Percentiles rank a stretch among this genome's conserved stretches.
These are phyloP conservation scores for Drosophila nr. perissopoda DNA, from an alignment of 2,888 invertebrate genomes.

Conservation along the genomic window DNA sequence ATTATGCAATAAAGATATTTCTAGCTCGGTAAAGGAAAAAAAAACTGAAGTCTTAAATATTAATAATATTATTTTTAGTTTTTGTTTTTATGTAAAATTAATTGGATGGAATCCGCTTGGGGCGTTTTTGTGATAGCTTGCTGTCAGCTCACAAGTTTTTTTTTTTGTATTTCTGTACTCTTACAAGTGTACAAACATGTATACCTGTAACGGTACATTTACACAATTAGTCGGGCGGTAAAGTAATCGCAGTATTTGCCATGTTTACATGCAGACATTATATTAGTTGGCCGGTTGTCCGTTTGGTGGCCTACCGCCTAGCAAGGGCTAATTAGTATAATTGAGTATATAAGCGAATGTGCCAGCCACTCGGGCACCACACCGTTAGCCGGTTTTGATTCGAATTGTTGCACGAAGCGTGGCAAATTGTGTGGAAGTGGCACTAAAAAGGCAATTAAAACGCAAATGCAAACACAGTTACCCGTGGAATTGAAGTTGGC, in stretches of 20 bases:
- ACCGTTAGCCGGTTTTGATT: slow-evolving; percentile 55
- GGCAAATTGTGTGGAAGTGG: slow-evolving; percentile 81
- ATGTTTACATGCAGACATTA: slow-evolving; percentile 68
- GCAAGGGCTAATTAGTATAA: slow-evolving; percentile 78
- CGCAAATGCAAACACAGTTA: slow-evolving; percentile 60
- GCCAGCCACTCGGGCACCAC: slow-evolving; percentile 19
- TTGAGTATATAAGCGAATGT: slow-evolving; percentile 73
- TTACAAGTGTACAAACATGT: neutral
- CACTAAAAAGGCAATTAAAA: slow-evolving; percentile 82
- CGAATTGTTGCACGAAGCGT: slow-evolving; percentile 79
- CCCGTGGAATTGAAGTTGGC: slow-evolving; percentile 42
- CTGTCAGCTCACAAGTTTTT: slow-evolving; percentile 52
- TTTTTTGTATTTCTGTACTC: slow-evolving; percentile 5
- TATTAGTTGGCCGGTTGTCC: slow-evolving; percentile 61
- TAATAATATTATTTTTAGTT: neutral
- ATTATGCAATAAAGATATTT: neutral
- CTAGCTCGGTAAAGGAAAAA: no score
- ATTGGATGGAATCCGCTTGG: neutral
- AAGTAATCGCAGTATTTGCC: slow-evolving; percentile 33
- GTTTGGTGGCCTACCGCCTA: slow-evolving; percentile 50
- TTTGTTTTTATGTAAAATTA: neutral
- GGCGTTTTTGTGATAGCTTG: neutral
- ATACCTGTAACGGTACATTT: slow-evolving; percentile 10
- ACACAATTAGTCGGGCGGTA: slow-evolving; percentile 31
- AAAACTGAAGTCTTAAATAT: neutral